Base-by-base conservation (phyloP, 2,113 vertebrate genomes). In the Orcinus orca region DNA sequence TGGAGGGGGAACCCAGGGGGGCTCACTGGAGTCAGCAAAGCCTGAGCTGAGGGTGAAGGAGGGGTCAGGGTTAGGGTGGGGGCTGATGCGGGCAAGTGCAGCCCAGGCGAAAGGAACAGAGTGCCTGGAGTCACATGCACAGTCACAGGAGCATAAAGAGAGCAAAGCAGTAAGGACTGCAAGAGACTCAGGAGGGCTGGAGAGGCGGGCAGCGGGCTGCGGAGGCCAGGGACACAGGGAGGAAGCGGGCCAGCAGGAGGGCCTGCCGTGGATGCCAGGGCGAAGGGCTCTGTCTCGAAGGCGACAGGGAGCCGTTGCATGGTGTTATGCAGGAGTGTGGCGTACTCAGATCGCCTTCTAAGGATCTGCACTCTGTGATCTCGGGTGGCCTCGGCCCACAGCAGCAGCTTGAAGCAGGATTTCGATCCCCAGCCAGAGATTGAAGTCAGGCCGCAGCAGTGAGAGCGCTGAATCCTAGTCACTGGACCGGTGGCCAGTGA, bases 81-180 rank as follows among this genome's bases (percentile, higher is more conserved):
- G 68, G 44, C 13, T 20, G 8, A 38, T 20, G 36, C 8, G 29
- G 44, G 31, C 74, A 88, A 55, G 25, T 4, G 3, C 10, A 31
- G 6, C 79, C 85, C 47, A 17, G 63, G 93, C 33, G 26, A 29
- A 67, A 85, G 74, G 47, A 55, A 31, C 63, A 1, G 33, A 3
- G 33, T 3, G 8, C 20, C 6, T 60, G 47, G n/a, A 1, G 4
- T 14, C 86, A 63, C 53, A 29, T 6, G 65, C 62, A 60, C 33
- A 70, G 67, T 18, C 83, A 33, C 23, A 9, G 87, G 23, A 2
- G 13, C 44, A 14, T 11, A 38, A 86, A 62, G 44, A 70, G 14
- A 58, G 23, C 53, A 65, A n/a, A 41, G 14, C 0, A 25, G 41
- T 31, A 6, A 58, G 81, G n/a, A 21, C 0, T 0, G 3, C 60